phyloP scores from a whole-genome alignment of 2,113 vertebrate genomes.

The Suncus etruscus region DNA sequence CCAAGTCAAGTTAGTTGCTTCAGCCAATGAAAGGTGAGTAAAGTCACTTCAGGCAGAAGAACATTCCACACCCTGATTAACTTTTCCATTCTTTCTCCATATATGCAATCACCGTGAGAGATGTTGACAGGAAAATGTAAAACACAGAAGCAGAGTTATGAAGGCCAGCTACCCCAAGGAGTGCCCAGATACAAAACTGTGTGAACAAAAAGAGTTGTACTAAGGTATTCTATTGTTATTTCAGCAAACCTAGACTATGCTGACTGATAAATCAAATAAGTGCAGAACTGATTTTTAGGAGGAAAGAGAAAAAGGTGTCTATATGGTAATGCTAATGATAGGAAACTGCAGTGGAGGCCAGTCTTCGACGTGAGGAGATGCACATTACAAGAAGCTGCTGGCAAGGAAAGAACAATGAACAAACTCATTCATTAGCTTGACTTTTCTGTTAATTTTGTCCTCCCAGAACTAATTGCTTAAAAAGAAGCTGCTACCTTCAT shows the following conservation, averaged over 20 bases:
- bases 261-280: not conserved
- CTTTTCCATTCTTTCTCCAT: not conserved
- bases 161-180: not conserved
- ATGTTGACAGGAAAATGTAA: not conserved
- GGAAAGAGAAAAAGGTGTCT: not conserved
- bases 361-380: not conserved
- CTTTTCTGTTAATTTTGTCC: not conserved
- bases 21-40: not conserved
- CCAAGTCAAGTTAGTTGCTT: not conserved
- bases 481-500: slow-evolving; percentile 39
- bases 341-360: not conserved
- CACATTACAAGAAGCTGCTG: not conserved
- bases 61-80: not conserved
- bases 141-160: not conserved
- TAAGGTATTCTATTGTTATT: not conserved
- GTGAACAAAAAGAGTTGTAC: too few relatives aligned
- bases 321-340: not conserved
- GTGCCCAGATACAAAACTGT: not conserved
- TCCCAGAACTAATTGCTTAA: slow-evolving; percentile 60
- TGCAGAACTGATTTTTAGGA: not conserved
- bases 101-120: not conserved
- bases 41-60: not conserved
- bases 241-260: not conserved
- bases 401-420: not conserved
- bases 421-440: slow-evolving; percentile 16